Evolutionary conservation across 2,113 vertebrate genomes (phyloP).

Genomic region (Dasypus novemcinctus): DNA sequence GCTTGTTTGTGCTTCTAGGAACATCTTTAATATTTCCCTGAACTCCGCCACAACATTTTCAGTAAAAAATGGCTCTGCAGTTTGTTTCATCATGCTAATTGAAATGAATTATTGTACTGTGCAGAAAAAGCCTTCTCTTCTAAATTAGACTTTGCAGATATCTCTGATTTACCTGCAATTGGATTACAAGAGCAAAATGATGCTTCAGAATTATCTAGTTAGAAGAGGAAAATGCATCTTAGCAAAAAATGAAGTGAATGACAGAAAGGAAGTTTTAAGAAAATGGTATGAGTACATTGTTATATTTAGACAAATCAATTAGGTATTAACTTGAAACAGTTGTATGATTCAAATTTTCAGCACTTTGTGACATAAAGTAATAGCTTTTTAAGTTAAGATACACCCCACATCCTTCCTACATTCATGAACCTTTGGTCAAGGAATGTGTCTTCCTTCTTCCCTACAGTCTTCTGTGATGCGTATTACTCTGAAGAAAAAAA

Average conservation of each 20-base stretch:
- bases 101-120: slow-evolving; percentile 73
- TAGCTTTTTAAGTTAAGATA: slow-evolving; percentile 7
- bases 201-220: slow-evolving; percentile 25
- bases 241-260: slow-evolving; percentile 51
- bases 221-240: slow-evolving; percentile 52
- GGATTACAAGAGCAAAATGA: slow-evolving; percentile 48
- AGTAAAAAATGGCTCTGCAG: slow-evolving; percentile 68
- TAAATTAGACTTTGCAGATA: slow-evolving; percentile 71
- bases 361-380: background rate
- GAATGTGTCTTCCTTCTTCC: background rate
- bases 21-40: slow-evolving; percentile 74
- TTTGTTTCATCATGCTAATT: slow-evolving; percentile 73
- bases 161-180: slow-evolving; percentile 60
- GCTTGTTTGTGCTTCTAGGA: slow-evolving; percentile 67
- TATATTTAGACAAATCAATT: slow-evolving; percentile 13
- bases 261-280: background rate
- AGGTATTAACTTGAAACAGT: background rate
- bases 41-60: slow-evolving; percentile 54
- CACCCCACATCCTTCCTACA: background rate
- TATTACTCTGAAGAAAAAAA: slow-evolving; percentile 31
- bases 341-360: slow-evolving; percentile 24
- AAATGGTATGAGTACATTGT: background rate
- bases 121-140: slow-evolving; percentile 39
- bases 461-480: slow-evolving; percentile 32
- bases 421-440: background rate